Base-by-base conservation (phyloP, 2,888 invertebrate genomes). In the Lottia scabra region DNA sequence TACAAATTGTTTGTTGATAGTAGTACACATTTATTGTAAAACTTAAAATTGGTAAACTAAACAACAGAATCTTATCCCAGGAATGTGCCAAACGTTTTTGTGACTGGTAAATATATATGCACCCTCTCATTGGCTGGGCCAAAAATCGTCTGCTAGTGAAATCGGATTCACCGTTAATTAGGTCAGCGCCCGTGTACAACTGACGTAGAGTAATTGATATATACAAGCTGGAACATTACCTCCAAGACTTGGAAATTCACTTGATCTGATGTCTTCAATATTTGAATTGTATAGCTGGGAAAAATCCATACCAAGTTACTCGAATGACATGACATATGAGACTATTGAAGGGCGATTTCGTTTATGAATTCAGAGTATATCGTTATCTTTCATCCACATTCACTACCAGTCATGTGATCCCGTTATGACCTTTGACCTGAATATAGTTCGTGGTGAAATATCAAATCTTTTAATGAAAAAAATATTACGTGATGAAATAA, bases 341-440 rank as follows among this genome's bases (percentile, higher is more conserved):
- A 72, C 1, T 30, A 45, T 64, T 23, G 43, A n/a, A 68, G 46
- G 16, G 46, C 56, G 56, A 68, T 46, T 65, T 56, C 23, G 15
- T 65, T 56, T 65, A 44, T 38, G 15, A 56, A 56, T 62, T 48
- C 43, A 68, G 48, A 64, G 19, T 38, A 43, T 45, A 44, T 48
- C 70, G 70, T 70, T 65, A 19, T 23, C 56, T 19, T 23, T 56
- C 23, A 56, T 23, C 56, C 38, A 38, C 38, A 65, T 72, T 15
- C 56, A 68, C 56, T 27, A 44, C 44, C 43, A 43, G 72, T 68
- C 73, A 74, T 44, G 44, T 74, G 70, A 70, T 63, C 66, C 16
- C 48, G 48, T 72, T 38, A 38, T 80, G 74, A 80, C 71, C 81
- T 78, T 76, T 81, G 78, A 78, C 79, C 77, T 30, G 68, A 70